Conservation (phyloP, 2,888 invertebrate species). For the Periphyllus acericola region DNA sequence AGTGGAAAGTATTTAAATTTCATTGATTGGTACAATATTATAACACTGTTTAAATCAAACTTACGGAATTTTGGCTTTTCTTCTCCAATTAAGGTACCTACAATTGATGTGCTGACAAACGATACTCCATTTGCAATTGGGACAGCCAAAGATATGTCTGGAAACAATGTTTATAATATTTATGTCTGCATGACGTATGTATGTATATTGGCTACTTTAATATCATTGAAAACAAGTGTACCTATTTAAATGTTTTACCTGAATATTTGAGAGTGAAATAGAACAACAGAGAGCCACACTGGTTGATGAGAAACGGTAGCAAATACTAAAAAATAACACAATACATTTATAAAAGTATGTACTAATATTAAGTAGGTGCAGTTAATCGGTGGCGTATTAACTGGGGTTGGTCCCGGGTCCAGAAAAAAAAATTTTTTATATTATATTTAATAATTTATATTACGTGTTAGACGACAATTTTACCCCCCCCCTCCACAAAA, state of each 20-base stretch:
- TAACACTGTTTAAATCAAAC: not conserved
- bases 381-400: no score
- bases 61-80: constrained; percentile 46
- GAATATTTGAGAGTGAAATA: constrained; percentile 45
- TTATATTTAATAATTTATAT: no score
- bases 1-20: not conserved
- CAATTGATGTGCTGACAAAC: constrained; percentile 51
- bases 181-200: not conserved
- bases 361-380: no score
- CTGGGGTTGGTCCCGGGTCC: no score
- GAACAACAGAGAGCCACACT: constrained; percentile 54
- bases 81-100: constrained; percentile 45
- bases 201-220: no score
- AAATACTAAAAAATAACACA: constrained; percentile 50
- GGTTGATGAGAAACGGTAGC: constrained; percentile 49
- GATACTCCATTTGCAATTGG: constrained; percentile 55
- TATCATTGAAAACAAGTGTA: not conserved
- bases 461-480: no score
- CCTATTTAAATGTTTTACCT: constrained; percentile 28
- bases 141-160: constrained; percentile 59
- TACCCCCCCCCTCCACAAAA: no score
- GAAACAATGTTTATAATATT: not conserved
- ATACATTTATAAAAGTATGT: not conserved
- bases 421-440: no score
- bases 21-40: not conserved